phyloP scores from a whole-genome alignment of 2,113 vertebrate species.

The Campylomormyrus numenius region DNA sequence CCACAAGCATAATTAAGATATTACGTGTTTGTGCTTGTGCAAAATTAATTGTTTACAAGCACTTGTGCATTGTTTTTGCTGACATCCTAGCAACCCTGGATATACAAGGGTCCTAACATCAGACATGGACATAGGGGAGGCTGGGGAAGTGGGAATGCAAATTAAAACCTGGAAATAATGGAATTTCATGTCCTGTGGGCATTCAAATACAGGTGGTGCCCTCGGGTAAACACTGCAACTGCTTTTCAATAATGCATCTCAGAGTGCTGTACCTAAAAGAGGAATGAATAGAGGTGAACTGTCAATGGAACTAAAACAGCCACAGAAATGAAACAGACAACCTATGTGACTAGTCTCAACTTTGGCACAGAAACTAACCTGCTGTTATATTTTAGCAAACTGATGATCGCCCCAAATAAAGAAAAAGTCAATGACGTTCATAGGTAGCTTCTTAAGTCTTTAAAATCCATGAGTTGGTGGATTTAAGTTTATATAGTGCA shows the following conservation, averaged over 20 bases:
- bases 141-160: neutral
- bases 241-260: conserved; percentile 75
- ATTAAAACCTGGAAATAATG: neutral
- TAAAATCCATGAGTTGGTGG: neutral
- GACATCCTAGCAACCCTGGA: neutral
- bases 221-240: conserved; percentile 74
- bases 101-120: neutral
- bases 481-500: neutral
- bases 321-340: neutral
- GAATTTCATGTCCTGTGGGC: neutral
- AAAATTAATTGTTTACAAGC: neutral
- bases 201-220: conserved; percentile 60
- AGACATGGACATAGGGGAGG: neutral
- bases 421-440: neutral
- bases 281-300: neutral
- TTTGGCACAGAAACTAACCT: neutral
- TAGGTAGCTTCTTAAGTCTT: neutral
- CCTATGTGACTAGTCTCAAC: neutral
- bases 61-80: neutral
- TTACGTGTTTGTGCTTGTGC: neutral
- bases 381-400: neutral
- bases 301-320: neutral
- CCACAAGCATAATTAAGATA: neutral
- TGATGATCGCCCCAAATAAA: neutral
- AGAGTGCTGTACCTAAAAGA: conserved; percentile 66